Base-by-base conservation (phyloP, 2,888 invertebrate genomes). In the Euplagia quadripunctaria region DNA sequence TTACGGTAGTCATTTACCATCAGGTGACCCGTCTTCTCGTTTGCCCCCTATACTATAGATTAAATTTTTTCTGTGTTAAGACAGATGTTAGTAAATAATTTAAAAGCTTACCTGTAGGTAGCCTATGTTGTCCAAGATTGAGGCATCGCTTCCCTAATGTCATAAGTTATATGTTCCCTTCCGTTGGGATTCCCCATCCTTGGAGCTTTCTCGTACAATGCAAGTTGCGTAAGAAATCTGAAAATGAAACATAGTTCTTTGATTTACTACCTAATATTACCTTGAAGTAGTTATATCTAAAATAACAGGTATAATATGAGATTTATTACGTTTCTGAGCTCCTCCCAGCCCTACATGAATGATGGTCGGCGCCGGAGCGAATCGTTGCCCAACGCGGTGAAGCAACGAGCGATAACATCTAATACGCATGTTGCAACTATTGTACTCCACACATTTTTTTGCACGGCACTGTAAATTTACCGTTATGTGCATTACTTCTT, bases 391-490 rank as follows among this genome's bases (percentile, higher is more conserved):
- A 82, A 85, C 77, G 71, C 65, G 52, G 75, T 80, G 85, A 80
- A 71, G 82, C 85, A 83, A 84, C 73, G 41, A 71, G 63, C 78
- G 82, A 86, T 85, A 86, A 80, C 84, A 86, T 84, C 85, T 85
- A 81, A 84, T 78, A 81, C 78, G 74, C 72, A 73, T 84, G 83
- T 82, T 84, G 86, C 78, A 86, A 86, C 79, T 64, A 80, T 76
- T 77, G 77, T 76, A 76, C 55, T 68, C 63, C 46, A 75, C 76
- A 74, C 72, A 71, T 74, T 80, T 85, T 84, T 84, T 82, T 80
- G 76, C 83, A 78, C 75, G 73, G 64, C 70, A 79, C 63, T 77
- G 74, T 68, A 73, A 69, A 55, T 42, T 72, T 55, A 43, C 4
- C 14, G 41, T 17, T 17, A 61, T 31, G 46, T 55, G 55, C 52